phyloP scores from a whole-genome alignment of 2,113 vertebrate genomes.

The Nycticryphes semicollaris region DNA sequence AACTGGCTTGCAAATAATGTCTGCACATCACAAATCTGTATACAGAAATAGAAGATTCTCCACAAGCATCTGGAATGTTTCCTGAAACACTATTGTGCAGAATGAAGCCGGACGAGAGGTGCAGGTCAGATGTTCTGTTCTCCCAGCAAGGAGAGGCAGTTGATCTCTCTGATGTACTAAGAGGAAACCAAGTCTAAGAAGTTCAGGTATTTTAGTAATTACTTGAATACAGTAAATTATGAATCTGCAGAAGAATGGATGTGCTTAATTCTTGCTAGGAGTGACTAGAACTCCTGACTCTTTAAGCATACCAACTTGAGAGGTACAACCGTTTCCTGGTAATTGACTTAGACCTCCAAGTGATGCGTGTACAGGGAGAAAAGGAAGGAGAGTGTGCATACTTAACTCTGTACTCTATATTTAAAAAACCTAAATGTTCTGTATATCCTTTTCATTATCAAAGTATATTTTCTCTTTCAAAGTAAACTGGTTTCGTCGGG shows the following conservation, averaged over 20 bases:
- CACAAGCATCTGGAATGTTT: neutral
- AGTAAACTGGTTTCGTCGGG: neutral
- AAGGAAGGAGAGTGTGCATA: neutral
- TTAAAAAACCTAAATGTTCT: slow-evolving; percentile 24
- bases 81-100: neutral
- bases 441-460: slow-evolving; percentile 37
- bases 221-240: neutral
- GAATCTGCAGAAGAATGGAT: neutral
- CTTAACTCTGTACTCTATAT: neutral
- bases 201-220: neutral
- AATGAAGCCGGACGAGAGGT: neutral
- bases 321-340: neutral
- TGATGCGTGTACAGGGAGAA: neutral
- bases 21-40: neutral
- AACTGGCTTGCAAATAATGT: neutral
- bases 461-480: slow-evolving; percentile 44
- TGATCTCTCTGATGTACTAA: neutral
- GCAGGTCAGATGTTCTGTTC: neutral
- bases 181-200: neutral
- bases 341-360: neutral
- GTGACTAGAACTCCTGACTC: neutral
- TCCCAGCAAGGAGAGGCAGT: neutral
- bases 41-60: neutral
- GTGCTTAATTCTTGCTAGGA: neutral
- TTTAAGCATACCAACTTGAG: neutral